Evolutionary conservation across 2,797 vertebrate species (phyloP), one percentile per base, ranked within the genome.

Genomic region (Anguilla marmorata): DNA sequence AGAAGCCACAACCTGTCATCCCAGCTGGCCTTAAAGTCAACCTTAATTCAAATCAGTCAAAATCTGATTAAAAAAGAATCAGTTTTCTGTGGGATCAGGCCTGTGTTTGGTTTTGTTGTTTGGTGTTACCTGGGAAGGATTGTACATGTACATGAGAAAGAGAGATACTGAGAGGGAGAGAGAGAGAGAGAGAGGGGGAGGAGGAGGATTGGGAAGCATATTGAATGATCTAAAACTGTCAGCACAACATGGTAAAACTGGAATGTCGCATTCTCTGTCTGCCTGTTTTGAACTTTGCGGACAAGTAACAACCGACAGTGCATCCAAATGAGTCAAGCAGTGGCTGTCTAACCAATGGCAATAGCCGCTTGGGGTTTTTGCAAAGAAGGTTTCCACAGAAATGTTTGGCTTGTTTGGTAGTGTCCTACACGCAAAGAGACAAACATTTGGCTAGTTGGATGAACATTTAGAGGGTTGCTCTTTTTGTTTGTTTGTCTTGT

Each of bases 71-170:
- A 2, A 79, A 79, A 21, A 79, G 19, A 41, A 41, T 8, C 50
- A 11, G 88, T 84, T 88, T 84, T 37, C 85, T 88, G 80, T 87
- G 87, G 48, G 63, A 30, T 54, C 88, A 93, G 90, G 90, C 93
- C 90, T 91, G 91, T 90, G 93, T 92, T 93, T 94, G 91, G 93
- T 91, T 88, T 93, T 63, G 90, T 92, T 93, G 92, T 87, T 12
- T 82, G 19, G 74, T 41, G 37, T 11, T 41, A 33, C 74, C 37
- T 41, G 33, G 37, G 30, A 14, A 19, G 14, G 74, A 45, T 33
- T 45, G 8, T 1, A 30, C 4, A 6, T 27, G 69, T 1, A 30
- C 4, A 6, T 27, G 69, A 72, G 69, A 72, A n/a, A 30, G 69
- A 72, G 8, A 0, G 74, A 79, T 66, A 8, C 5, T 1, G 24